Evolutionary conservation across 2,888 invertebrate genomes (phyloP).

Genomic region (Euzetes globulus): DNA sequence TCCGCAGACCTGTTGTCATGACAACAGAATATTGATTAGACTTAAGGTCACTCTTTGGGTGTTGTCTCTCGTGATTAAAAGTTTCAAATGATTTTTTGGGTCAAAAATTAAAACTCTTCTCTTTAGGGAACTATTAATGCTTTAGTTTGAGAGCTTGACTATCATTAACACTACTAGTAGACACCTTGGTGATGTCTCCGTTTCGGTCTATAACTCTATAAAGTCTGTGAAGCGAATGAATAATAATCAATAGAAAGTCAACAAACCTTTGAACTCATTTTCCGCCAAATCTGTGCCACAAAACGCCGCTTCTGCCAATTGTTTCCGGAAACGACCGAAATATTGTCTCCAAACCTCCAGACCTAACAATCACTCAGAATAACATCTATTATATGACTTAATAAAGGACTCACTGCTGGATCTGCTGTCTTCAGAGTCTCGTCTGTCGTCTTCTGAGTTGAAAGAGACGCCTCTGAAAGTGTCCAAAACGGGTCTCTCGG

Average conservation of each 20-base stretch:
- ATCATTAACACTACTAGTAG: no score
- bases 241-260: not conserved
- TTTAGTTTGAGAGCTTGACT: no score
- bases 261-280: not conserved
- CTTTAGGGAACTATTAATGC: no score
- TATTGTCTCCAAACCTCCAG: conserved; percentile 34
- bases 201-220: no score
- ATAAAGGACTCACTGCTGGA: not conserved
- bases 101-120: no score
- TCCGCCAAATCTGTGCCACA: not conserved
- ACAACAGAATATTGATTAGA: no score
- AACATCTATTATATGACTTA: not conserved
- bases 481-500: not conserved
- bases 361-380: not conserved
- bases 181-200: no score
- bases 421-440: not conserved
- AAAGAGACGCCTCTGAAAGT: not conserved
- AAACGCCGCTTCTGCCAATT: conserved; percentile 32
- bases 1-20: no score
- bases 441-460: not conserved
- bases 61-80: no score
- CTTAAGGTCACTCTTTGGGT: no score
- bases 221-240: no score
- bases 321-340: conserved; percentile 32
- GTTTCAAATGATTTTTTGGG: no score